These are phyloP conservation scores for Nematostella vectensis DNA, from an alignment of 92 coral and sea anemone species.

Conservation along the genomic window DNA sequence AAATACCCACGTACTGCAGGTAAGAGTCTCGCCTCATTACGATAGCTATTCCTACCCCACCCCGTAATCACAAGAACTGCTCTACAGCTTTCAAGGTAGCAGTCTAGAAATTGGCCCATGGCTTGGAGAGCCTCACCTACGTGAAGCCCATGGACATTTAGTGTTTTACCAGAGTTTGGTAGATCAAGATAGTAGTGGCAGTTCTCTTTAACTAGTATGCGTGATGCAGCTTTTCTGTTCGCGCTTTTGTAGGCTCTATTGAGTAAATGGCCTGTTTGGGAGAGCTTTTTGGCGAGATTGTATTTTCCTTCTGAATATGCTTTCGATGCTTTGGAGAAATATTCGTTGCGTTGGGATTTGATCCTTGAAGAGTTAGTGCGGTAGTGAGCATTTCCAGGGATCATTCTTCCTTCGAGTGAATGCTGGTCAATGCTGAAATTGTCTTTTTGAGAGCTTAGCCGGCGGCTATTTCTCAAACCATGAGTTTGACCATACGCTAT, in stretches of 20 bases:
- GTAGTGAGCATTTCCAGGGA: neutral
- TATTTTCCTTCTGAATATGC: constrained; percentile 21
- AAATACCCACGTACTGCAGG: constrained; percentile 14
- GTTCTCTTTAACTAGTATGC: constrained; percentile 7
- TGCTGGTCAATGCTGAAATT: neutral
- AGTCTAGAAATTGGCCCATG: constrained; percentile 12
- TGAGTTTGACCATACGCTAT: neutral
- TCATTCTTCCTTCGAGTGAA: neutral
- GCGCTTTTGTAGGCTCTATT: constrained; percentile 10
- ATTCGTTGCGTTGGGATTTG: constrained; percentile 9
- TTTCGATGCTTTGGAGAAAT: constrained; percentile 22
- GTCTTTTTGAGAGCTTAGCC: neutral
- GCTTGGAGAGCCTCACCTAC: constrained; percentile 16
- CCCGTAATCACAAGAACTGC: constrained; percentile 17
- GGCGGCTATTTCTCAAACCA: too few species aligned
- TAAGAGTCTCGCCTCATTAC: neutral
- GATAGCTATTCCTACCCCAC: constrained; percentile 26
- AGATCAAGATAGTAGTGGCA: neutral
- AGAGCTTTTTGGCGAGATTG: constrained; percentile 14
- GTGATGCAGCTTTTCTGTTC: neutral
- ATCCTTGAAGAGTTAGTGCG: constrained; percentile 9
- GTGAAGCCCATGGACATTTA: constrained; percentile 28
- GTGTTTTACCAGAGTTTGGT: constrained; percentile 1
- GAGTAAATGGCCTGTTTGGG: constrained; percentile 15
- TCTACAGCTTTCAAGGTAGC: constrained; percentile 3